These are phyloP conservation scores for Parauchenoglanis ngamensis DNA, from an alignment of 2,797 vertebrate species.

Conservation along the genomic window DNA sequence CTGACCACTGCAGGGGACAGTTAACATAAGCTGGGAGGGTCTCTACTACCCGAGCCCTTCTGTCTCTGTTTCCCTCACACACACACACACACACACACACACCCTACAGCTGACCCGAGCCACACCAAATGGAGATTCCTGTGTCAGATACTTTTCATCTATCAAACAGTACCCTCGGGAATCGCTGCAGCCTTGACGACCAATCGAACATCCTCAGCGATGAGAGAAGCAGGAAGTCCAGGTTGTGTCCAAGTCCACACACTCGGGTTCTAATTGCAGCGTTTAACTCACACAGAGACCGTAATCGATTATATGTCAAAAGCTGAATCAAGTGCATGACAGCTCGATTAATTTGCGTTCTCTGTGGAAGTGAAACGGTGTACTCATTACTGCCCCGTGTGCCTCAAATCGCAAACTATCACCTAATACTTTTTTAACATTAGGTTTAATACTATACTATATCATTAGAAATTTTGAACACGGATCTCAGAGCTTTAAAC, in stretches of 20 bases:
- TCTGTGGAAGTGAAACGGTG: background rate
- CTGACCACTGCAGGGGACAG: slow-evolving; percentile 40
- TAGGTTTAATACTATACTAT: background rate
- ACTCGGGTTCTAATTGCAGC: background rate
- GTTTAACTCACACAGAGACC: background rate
- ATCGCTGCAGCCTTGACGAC: slow-evolving; percentile 26
- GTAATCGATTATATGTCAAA: background rate
- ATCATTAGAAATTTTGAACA: background rate
- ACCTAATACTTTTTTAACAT: too few species aligned
- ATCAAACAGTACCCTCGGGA: background rate
- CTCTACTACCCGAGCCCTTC: slow-evolving; percentile 61
- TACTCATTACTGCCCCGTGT: background rate
- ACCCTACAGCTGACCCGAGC: slow-evolving; percentile 71
- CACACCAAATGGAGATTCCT: slow-evolving; percentile 47
- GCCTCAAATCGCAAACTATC: background rate
- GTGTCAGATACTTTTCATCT: slow-evolving; percentile 28
- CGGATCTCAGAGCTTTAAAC: background rate
- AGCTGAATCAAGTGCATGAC: background rate
- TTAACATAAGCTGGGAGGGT: slow-evolving; percentile 47
- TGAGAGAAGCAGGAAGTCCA: slow-evolving; percentile 15
- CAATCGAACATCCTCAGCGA: background rate
- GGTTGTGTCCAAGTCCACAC: slow-evolving; percentile 8
- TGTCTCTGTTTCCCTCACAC: slow-evolving; percentile 63
- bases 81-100: slow-evolving; percentile 67
- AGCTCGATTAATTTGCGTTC: background rate